phyloP scores from a whole-genome alignment of 2,797 vertebrate species.

The Acrossocheilus wenchowensis region DNA sequence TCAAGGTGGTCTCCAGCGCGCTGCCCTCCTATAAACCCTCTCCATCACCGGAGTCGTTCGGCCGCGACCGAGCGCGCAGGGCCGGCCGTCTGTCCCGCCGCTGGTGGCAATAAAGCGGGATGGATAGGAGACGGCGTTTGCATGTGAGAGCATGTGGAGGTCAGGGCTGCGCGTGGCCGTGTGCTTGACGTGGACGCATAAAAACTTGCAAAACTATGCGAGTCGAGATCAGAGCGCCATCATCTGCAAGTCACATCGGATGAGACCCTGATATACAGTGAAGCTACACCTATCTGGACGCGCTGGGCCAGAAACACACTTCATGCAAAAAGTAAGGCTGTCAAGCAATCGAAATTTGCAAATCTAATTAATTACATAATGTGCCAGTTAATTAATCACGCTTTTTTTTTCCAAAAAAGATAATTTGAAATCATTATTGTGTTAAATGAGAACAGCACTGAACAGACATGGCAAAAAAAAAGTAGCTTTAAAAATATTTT shows the following conservation, averaged over 20 bases:
- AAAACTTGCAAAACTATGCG: not conserved
- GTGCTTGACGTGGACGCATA: not conserved
- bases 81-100: constrained; percentile 72
- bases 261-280: not conserved
- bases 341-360: not conserved
- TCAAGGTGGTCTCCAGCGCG: constrained; percentile 77
- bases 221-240: not conserved
- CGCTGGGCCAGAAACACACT: not conserved
- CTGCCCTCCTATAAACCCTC: constrained; percentile 72
- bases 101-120: constrained; percentile 67
- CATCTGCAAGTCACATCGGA: constrained; percentile 14
- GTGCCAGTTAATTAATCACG: not conserved
- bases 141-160: constrained; percentile 17
- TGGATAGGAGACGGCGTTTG: not conserved
- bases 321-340: not conserved
- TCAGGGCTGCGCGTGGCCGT: not conserved
- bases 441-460: not conserved
- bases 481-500: not conserved
- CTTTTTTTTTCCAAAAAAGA: not conserved
- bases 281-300: not conserved
- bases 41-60: constrained; percentile 64
- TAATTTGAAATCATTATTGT: not conserved
- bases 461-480: no score
- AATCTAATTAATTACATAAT: not conserved
- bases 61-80: constrained; percentile 67